phyloP scores from a whole-genome alignment of 2,888 invertebrate genomes.

The Eupeodes luniger region DNA sequence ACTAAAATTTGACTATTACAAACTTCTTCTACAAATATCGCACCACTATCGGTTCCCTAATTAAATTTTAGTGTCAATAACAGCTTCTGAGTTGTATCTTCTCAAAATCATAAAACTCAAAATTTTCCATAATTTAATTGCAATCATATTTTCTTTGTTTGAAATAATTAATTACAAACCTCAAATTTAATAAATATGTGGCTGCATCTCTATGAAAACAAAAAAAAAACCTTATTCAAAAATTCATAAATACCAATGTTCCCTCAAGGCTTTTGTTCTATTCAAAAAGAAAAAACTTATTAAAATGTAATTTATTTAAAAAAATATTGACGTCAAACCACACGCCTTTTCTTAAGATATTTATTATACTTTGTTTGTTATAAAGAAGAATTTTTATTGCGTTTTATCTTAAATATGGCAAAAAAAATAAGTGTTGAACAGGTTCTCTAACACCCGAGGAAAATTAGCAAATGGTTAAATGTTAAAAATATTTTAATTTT shows the following conservation, averaged over 20 bases:
- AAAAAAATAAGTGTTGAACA: constrained; percentile 51
- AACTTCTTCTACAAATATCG: too few relatives aligned
- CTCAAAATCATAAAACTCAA: too few relatives aligned
- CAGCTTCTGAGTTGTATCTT: too few relatives aligned
- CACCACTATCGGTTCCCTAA: too few relatives aligned
- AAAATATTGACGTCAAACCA: constrained; percentile 60
- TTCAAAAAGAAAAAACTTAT: constrained; percentile 42
- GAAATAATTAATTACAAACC: background rate
- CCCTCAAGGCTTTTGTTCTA: constrained; percentile 13
- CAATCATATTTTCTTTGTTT: too few relatives aligned
- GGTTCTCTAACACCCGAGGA: constrained; percentile 32
- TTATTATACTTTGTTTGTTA: constrained; percentile 50
- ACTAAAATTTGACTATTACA: too few relatives aligned
- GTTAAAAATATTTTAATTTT: constrained; percentile 21
- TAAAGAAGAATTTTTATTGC: constrained; percentile 16
- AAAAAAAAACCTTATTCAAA: background rate
- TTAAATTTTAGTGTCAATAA: too few relatives aligned
- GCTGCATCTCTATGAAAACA: background rate
- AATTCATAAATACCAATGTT: background rate
- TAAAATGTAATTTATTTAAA: constrained; percentile 28
- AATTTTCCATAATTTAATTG: too few relatives aligned
- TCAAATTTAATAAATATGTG: background rate
- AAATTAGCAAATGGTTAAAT: background rate
- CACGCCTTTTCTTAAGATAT: constrained; percentile 43
- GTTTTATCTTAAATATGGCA: constrained; percentile 31